These are phyloP conservation scores for Nibea albiflora DNA, from an alignment of 2,113 vertebrate genomes.

Conservation along the genomic window DNA sequence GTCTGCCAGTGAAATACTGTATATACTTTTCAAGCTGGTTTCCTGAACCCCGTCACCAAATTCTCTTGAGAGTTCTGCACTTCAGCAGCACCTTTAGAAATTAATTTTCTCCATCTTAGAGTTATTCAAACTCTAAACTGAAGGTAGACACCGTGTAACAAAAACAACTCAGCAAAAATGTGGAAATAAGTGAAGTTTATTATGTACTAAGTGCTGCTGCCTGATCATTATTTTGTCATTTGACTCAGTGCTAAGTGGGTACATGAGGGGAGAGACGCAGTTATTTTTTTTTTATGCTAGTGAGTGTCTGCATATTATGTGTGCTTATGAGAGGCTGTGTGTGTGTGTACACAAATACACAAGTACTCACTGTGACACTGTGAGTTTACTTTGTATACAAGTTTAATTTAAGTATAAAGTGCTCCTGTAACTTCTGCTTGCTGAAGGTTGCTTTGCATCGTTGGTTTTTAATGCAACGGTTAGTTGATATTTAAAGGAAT, in stretches of 20 bases:
- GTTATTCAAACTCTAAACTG: neutral
- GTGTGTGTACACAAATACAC: neutral
- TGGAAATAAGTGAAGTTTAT: constrained; percentile 4
- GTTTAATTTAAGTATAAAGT: neutral
- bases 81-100: neutral
- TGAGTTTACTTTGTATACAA: neutral
- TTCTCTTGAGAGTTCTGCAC: neutral
- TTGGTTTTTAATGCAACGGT: neutral
- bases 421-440: neutral
- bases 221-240: neutral
- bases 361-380: neutral
- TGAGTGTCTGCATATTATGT: neutral
- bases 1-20: neutral
- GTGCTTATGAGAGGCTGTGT: neutral
- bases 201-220: neutral
- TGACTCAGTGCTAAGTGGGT: neutral
- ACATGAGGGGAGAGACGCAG: neutral
- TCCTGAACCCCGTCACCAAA: neutral
- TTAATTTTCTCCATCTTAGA: neutral
- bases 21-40: neutral
- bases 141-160: neutral
- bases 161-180: neutral
- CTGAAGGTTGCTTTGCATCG: neutral
- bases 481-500: neutral
- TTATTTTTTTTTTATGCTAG: neutral